Conservation (phyloP, 1,140 invertebrate genomes). For the Scaptodrosophila lebanonensis region DNA sequence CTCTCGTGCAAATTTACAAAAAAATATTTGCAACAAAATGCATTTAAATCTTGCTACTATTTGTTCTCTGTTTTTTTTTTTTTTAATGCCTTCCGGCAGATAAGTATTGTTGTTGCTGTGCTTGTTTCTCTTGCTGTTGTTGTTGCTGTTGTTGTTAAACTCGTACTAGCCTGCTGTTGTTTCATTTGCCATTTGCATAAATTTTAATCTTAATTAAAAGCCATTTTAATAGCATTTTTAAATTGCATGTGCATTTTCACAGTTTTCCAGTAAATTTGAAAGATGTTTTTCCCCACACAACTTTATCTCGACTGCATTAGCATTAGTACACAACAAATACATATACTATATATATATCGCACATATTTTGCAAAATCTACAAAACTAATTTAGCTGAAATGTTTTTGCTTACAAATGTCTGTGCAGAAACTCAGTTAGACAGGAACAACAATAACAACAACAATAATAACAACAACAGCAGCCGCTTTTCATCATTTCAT, state of each 20-base stretch:
- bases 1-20: conserved; percentile 51
- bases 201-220: conserved; percentile 70
- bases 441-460: conserved; percentile 15
- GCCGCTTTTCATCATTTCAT: conserved; percentile 63
- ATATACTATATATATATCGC: too few relatives aligned
- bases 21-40: conserved; percentile 45
- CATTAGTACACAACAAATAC: conserved; percentile 52
- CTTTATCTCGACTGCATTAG: neutral
- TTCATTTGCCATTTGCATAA: conserved; percentile 39
- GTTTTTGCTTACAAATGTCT: conserved; percentile 72
- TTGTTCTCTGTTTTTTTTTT: conserved; percentile 21
- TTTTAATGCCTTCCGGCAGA: conserved; percentile 8
- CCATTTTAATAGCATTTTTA: conserved; percentile 51
- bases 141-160: conserved; percentile 7
- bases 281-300: conserved; percentile 5
- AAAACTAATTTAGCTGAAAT: conserved; percentile 74
- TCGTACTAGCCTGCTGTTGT: conserved; percentile 12
- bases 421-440: conserved; percentile 13
- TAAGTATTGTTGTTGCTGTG: conserved; percentile 23
- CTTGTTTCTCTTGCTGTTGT: neutral
- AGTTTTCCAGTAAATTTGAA: conserved; percentile 2
- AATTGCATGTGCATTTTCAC: conserved; percentile 19
- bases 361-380: conserved; percentile 54
- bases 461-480: too few relatives aligned
- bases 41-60: conserved; percentile 40